phyloP scores from a whole-genome alignment of 2,113 vertebrate genomes.

The Apteryx owenii region DNA sequence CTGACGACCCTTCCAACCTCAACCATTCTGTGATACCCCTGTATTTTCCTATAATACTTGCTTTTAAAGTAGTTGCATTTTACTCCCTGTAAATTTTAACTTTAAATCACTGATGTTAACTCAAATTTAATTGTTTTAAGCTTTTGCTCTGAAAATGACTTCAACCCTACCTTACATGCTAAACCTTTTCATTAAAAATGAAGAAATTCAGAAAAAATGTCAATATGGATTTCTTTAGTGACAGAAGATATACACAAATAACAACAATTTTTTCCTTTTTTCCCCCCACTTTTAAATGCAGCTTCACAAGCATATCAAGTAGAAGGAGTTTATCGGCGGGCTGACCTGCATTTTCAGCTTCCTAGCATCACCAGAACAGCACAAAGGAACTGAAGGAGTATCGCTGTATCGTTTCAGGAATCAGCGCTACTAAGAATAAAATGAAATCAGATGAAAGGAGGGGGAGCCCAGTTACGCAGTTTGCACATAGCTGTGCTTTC shows the following conservation, averaged over 20 bases:
- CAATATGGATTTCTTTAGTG: neutral
- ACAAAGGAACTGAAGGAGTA: neutral
- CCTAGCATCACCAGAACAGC: neutral
- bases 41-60: neutral
- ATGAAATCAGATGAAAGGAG: neutral
- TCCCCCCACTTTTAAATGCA: neutral
- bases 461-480: neutral
- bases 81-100: neutral
- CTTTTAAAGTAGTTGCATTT: neutral
- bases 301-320: neutral
- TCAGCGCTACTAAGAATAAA: neutral
- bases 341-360: neutral
- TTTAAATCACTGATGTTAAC: neutral
- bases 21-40: accelerated
- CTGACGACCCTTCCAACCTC: neutral
- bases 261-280: neutral
- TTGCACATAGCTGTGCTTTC: neutral
- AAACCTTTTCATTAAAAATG: neutral
- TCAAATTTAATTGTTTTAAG: neutral
- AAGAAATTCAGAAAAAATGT: neutral
- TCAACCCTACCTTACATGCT: neutral
- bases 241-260: neutral
- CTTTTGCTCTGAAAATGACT: neutral
- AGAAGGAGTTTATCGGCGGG: neutral
- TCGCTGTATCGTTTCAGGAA: neutral